These are phyloP conservation scores for Genyomyrus donnyi DNA, from an alignment of 2,113 vertebrate genomes.

Conservation along the genomic window DNA sequence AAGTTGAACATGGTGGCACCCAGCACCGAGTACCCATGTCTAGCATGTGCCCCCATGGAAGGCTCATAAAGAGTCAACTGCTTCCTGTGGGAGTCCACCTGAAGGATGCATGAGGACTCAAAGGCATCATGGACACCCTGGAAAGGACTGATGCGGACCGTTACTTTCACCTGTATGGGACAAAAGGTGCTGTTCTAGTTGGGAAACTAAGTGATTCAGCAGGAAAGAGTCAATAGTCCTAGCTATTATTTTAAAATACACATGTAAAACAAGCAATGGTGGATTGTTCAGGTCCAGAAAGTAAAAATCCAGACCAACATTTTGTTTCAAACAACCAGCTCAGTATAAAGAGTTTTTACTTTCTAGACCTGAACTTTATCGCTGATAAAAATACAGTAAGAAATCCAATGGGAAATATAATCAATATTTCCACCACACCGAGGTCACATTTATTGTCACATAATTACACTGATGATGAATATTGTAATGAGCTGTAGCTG, in stretches of 20 bases:
- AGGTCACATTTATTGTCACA: not conserved
- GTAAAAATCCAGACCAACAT: not conserved
- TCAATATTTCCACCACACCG: not conserved
- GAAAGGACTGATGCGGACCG: slow-evolving; percentile 76
- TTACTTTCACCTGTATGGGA: slow-evolving; percentile 73
- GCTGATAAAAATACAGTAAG: not conserved
- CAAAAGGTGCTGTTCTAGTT: not conserved
- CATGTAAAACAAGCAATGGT: not conserved
- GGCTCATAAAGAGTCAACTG: slow-evolving; percentile 82
- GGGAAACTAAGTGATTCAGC: not conserved
- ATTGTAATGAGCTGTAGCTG: not conserved
- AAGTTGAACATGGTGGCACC: slow-evolving; percentile 80
- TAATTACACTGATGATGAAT: not conserved
- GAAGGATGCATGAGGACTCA: slow-evolving; percentile 76
- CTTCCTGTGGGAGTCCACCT: slow-evolving; percentile 79
- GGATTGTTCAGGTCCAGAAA: not conserved
- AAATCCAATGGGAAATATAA: not conserved
- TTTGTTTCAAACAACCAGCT: not conserved
- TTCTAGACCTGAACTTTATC: not conserved
- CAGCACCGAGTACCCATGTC: slow-evolving; percentile 42
- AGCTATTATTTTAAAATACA: not conserved
- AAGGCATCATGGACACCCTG: slow-evolving; percentile 64
- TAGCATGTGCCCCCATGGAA: slow-evolving; percentile 34
- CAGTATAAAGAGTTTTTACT: not conserved
- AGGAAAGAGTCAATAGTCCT: not conserved